Percentiles rank a stretch among this genome's conserved stretches.
These are phyloP conservation scores for Cyphomyrus plagiostoma DNA, from an alignment of 2,113 vertebrate genomes.

Conservation along the genomic window DNA sequence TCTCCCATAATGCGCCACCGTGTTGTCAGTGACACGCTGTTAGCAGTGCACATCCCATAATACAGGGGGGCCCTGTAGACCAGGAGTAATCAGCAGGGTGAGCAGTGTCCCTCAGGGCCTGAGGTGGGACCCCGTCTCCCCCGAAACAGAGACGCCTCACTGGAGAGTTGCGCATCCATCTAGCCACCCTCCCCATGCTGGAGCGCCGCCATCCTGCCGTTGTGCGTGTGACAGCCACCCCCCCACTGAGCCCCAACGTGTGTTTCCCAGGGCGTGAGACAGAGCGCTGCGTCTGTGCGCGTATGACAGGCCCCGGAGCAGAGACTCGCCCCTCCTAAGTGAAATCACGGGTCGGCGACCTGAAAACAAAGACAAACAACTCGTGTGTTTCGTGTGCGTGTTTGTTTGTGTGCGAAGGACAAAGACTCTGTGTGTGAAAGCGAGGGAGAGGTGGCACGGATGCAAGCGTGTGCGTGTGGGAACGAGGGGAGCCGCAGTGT, in stretches of 20 bases:
- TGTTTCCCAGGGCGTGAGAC: background rate
- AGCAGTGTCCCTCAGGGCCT: conserved; percentile 24
- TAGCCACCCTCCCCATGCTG: background rate
- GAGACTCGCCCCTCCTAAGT: background rate
- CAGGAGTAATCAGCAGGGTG: background rate
- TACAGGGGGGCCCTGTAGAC: background rate
- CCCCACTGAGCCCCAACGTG: background rate
- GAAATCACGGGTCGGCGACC: conserved; percentile 17
- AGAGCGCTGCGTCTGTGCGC: conserved; percentile 16
- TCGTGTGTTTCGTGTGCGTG: conserved; percentile 38
- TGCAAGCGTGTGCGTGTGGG: conserved; percentile 20
- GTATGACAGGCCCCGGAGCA: conserved; percentile 8
- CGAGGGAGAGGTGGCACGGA: conserved; percentile 13
- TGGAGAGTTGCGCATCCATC: no score
- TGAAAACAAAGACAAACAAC: conserved; percentile 12
- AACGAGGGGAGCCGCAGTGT: background rate
- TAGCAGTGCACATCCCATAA: background rate
- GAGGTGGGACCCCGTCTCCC: conserved; percentile 29
- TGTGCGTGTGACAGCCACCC: conserved; percentile 45
- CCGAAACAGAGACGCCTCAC: background rate
- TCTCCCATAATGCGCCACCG: background rate
- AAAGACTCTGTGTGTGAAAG: conserved; percentile 31
- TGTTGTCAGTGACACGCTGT: background rate
- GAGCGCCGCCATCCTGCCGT: conserved; percentile 45
- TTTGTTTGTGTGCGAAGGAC: conserved; percentile 5